Conservation (phyloP, 1,140 invertebrate genomes). For the Calliphora vicina region DNA sequence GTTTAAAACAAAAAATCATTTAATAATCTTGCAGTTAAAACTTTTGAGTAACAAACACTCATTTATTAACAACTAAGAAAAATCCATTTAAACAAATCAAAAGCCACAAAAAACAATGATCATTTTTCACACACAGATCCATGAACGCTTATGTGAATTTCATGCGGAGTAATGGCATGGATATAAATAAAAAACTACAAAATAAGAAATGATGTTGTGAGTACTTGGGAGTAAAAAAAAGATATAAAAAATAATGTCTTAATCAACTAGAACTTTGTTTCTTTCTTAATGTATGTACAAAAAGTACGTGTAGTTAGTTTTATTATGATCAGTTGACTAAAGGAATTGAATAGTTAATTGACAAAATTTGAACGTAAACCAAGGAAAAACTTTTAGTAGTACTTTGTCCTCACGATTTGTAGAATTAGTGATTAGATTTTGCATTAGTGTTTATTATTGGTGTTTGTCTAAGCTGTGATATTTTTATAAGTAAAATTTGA, state of each 20-base stretch:
- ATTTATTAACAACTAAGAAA: no score
- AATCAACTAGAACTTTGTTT: constrained; percentile 15
- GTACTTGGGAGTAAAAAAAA: not conserved
- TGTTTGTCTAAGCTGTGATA: no score
- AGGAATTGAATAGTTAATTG: not conserved
- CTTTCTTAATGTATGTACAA: not conserved
- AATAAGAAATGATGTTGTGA: not conserved
- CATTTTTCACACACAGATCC: not conserved
- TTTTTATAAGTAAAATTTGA: no score
- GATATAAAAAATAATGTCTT: constrained; percentile 36
- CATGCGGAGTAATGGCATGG: not conserved
- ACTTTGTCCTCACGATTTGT: no score
- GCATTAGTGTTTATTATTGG: no score
- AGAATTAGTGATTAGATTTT: no score
- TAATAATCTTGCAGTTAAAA: not conserved
- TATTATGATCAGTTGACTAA: not conserved
- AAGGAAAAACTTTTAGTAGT: no score
- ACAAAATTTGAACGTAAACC: no score
- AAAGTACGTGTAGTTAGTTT: not conserved
- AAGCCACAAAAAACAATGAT: not conserved
- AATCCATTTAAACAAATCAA: no score
- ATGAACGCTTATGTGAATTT: not conserved
- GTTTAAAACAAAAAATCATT: not conserved
- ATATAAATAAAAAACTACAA: not conserved
- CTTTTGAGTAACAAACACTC: not conserved